Evolutionary conservation across 2,797 vertebrate genomes (phyloP).

Genomic region (Acropternis orthonyx): DNA sequence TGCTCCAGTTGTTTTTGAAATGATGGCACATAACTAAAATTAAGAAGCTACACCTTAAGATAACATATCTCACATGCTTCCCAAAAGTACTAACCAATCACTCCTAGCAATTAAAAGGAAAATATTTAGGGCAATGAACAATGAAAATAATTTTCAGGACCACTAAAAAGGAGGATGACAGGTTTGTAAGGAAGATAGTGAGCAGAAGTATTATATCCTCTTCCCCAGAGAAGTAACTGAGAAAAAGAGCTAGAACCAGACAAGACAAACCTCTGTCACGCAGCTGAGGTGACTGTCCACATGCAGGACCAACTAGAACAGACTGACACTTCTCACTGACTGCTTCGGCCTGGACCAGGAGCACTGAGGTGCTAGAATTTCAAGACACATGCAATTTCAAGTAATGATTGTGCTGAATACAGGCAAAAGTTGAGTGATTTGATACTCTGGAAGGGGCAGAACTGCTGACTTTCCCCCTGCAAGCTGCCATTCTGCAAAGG

Average conservation of each 20-base stretch:
- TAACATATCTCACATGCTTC: not conserved
- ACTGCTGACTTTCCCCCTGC: accelerated
- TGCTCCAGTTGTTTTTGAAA: not conserved
- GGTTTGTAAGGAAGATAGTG: not conserved
- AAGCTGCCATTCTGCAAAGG: not conserved
- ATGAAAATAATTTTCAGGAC: not conserved
- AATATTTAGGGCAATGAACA: not conserved
- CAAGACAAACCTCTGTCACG: not conserved
- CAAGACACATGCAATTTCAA: not conserved
- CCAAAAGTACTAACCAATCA: not conserved
- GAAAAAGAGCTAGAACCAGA: not conserved
- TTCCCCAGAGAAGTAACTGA: not conserved
- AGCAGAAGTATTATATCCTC: not conserved
- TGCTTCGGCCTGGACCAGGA: not conserved
- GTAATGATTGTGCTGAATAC: not conserved
- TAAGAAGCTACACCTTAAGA: not conserved
- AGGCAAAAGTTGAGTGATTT: not conserved
- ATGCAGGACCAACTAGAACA: not conserved
- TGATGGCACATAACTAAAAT: not conserved
- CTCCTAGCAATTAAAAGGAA: not conserved
- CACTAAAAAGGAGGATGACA: not conserved
- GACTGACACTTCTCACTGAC: not conserved
- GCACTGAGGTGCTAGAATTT: not conserved
- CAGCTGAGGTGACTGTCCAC: accelerated
- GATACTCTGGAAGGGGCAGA: not conserved